Base-by-base conservation (phyloP, 2,113 vertebrate genomes). In the Bubo blakistoni region DNA sequence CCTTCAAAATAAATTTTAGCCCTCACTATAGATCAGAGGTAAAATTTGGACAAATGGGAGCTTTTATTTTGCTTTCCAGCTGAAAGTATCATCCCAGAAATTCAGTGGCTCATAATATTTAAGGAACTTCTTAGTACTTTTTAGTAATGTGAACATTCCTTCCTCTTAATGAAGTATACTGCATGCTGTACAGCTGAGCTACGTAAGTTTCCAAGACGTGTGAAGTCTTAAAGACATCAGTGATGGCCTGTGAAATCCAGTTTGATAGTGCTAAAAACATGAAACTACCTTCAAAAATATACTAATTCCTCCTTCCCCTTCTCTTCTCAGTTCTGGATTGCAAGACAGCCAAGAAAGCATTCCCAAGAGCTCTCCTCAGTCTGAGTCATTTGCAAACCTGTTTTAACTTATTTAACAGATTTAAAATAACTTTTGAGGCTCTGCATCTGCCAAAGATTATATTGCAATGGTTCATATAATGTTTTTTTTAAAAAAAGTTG, bases 391-490 rank as follows among this genome's bases (percentile, higher is more conserved):
- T 61, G n/a, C 47, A 86, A 93, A 66, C 16, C 42, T 67, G 19
- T 47, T 96, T 80, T 63, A 88, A 94, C 55, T 78, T 78, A 63
- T 93, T 80, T 59, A 78, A 36, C 63, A 92, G 67, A 69, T 90
- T 59, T 74, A 4, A 92, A 94, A 74, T 86, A 81, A 44, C 25
- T 47, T 67, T 66, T 62, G 52, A 76, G 47, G 57, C 44, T 26
- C 7, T 44, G 18, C 15, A 61, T 79, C 52, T 96, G 72, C 86
- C 81, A 81, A 84, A 67, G 10, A 86, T 61, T 76, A 44, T 21
- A 71, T 34, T 90, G 19, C 40, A 81, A 24, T 54, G 17, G 30
- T 74, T 90, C 47, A 36, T 36, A 34, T 21, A 38, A 44, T 38
- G 7, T 7, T 46, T 46, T 44, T 4, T 13, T 42, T 34, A 25